Conservation (phyloP, 2,888 invertebrate genomes). For the Smittia aterrima region DNA sequence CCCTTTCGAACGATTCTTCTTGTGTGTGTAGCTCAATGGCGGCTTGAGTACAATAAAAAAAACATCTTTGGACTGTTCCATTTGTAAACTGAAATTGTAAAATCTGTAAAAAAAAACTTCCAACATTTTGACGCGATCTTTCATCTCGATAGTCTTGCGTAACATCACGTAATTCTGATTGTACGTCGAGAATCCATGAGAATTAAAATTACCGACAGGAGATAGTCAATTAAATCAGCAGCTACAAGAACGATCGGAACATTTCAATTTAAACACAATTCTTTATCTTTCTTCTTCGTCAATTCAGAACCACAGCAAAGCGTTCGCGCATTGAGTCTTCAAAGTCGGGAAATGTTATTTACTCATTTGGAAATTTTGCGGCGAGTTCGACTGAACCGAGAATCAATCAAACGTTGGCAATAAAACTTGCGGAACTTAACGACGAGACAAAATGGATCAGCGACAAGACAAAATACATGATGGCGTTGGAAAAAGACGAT, state of each 20-base stretch:
- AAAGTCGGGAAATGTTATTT: constrained; percentile 63
- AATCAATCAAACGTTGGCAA: constrained; percentile 55
- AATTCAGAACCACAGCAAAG: constrained; percentile 49
- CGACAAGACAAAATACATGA: constrained; percentile 57
- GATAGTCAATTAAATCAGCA: not conserved
- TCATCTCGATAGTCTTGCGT: not conserved
- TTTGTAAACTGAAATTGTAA: not conserved
- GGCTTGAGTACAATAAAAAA: no score
- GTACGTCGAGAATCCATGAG: not conserved
- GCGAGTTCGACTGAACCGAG: constrained; percentile 47
- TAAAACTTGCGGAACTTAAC: constrained; percentile 11
- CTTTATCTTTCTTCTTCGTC: no score
- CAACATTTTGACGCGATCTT: not conserved
- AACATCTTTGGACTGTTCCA: not conserved
- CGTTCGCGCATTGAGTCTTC: constrained; percentile 47
- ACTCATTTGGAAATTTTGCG: constrained; percentile 59
- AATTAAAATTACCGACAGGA: not conserved
- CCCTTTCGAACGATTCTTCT: not conserved
- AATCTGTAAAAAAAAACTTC: not conserved
- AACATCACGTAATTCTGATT: not conserved
- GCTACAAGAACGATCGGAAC: not conserved
- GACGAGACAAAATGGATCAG: constrained; percentile 46
- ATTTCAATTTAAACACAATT: no score
- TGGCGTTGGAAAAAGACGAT: constrained; percentile 50
- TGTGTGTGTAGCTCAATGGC: not conserved